A percentile compares a stretch with the other conserved stretches of the same genome.
Conservation (phyloP, 2,888 invertebrate species). For the Agrotis clavis region DNA sequence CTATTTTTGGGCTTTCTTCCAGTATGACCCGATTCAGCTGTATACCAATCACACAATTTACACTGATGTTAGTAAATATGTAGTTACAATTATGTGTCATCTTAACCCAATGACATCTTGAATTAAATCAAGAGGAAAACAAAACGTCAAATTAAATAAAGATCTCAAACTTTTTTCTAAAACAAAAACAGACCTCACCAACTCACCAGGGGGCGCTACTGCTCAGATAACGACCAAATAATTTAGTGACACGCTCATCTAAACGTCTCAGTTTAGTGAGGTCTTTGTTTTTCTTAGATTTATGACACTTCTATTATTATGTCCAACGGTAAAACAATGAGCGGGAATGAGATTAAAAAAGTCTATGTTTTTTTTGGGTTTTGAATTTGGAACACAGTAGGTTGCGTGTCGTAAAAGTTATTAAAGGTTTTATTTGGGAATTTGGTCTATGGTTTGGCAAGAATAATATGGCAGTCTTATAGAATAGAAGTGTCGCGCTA, state of each 20-base stretch:
- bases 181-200: constrained; percentile 29
- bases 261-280: constrained; percentile 46
- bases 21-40: no score
- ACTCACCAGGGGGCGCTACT: constrained; percentile 75
- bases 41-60: no score
- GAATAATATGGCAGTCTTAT: neutral
- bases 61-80: no score
- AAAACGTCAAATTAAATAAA: constrained; percentile 55
- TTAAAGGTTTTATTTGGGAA: neutral
- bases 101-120: neutral
- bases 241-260: constrained; percentile 64
- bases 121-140: constrained; percentile 23
- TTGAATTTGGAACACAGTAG: constrained; percentile 10
- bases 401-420: constrained; percentile 7
- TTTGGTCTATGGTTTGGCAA: neutral
- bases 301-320: constrained; percentile 58
- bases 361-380: neutral
- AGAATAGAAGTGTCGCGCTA: neutral
- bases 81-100: neutral
- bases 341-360: neutral
- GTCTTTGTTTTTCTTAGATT: constrained; percentile 64
- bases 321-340: constrained; percentile 45
- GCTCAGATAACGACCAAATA: constrained; percentile 66
- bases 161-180: constrained; percentile 21
- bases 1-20: no score